phyloP scores from a whole-genome alignment of 53 echinoderm and acorn worm genomes.

The Holothuria leucospilota region DNA sequence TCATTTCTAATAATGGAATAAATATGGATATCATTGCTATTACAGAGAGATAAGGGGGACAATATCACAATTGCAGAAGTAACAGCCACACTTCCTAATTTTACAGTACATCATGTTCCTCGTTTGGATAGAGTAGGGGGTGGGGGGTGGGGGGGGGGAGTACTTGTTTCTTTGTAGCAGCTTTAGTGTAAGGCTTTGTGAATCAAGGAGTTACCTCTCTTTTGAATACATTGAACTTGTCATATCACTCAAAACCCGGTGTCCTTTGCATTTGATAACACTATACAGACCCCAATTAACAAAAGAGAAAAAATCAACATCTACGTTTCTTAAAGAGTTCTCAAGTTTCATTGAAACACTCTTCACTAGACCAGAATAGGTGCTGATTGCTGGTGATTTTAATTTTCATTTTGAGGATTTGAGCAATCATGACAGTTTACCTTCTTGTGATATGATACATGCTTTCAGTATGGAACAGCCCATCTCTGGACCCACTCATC shows the following conservation, averaged over 20 bases:
- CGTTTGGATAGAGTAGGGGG: no score
- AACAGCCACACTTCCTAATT: constrained; percentile 46
- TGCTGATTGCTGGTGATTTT: constrained; percentile 64
- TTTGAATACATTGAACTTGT: constrained; percentile 55
- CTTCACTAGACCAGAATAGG: constrained; percentile 23
- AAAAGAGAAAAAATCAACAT: constrained; percentile 35
- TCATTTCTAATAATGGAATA: constrained; percentile 56
- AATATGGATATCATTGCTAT: constrained; percentile 64
- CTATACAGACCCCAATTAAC: constrained; percentile 29
- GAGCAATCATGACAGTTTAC: constrained; percentile 28
- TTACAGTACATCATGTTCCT: constrained; percentile 33
- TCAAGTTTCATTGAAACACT: constrained; percentile 45
- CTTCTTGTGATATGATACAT: constrained; percentile 58
- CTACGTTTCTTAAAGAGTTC: constrained; percentile 54
- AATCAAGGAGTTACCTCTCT: no score
- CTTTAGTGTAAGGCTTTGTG: constrained; percentile 15
- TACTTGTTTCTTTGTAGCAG: constrained; percentile 34
- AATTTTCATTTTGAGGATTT: constrained; percentile 61
- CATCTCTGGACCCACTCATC: constrained; percentile 63
- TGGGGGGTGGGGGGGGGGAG: no score
- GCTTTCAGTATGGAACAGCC: constrained; percentile 65
- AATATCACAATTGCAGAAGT: constrained; percentile 52
- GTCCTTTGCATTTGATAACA: constrained; percentile 31
- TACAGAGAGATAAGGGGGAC: constrained; percentile 66
- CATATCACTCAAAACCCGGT: background rate